phyloP scores from a whole-genome alignment of 2,797 vertebrate species.

The Phalanger gymnotis region DNA sequence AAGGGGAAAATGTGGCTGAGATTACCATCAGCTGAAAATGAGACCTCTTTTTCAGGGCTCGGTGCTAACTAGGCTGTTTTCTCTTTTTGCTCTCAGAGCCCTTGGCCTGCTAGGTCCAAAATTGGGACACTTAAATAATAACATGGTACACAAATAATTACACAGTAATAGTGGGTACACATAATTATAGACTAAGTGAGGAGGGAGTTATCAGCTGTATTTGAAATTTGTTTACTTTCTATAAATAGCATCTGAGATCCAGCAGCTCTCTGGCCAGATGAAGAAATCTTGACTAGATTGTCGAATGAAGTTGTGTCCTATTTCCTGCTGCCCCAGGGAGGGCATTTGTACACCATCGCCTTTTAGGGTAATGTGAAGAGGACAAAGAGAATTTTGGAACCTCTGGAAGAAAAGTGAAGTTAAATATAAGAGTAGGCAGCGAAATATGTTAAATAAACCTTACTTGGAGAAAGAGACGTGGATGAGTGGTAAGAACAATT shows the following conservation, averaged over 20 bases:
- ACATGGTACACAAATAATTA: constrained; percentile 73
- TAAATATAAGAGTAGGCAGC: constrained; percentile 34
- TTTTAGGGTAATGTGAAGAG: not conserved
- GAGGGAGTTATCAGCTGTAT: constrained; percentile 72
- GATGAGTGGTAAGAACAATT: not conserved
- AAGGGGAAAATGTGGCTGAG: not conserved
- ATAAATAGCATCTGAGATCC: constrained; percentile 62
- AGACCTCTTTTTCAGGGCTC: constrained; percentile 45
- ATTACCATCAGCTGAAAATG: constrained; percentile 50
- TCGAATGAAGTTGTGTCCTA: not conserved
- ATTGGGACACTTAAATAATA: constrained; percentile 78
- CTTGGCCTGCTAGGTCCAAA: constrained; percentile 69
- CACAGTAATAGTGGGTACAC: constrained; percentile 60
- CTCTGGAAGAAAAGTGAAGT: not conserved
- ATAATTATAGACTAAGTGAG: constrained; percentile 38
- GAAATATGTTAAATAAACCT: not conserved
- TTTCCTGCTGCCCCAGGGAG: not conserved
- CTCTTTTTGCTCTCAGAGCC: not conserved
- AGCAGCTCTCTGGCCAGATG: constrained; percentile 54
- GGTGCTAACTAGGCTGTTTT: not conserved
- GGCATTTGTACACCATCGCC: not conserved
- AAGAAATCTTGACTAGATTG: constrained; percentile 42
- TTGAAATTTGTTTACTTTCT: constrained; percentile 75
- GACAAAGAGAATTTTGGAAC: constrained; percentile 17
- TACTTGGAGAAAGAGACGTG: not conserved